These are phyloP conservation scores for Daphoenositta chrysoptera DNA, from an alignment of 2,113 vertebrate species.

Conservation along the genomic window DNA sequence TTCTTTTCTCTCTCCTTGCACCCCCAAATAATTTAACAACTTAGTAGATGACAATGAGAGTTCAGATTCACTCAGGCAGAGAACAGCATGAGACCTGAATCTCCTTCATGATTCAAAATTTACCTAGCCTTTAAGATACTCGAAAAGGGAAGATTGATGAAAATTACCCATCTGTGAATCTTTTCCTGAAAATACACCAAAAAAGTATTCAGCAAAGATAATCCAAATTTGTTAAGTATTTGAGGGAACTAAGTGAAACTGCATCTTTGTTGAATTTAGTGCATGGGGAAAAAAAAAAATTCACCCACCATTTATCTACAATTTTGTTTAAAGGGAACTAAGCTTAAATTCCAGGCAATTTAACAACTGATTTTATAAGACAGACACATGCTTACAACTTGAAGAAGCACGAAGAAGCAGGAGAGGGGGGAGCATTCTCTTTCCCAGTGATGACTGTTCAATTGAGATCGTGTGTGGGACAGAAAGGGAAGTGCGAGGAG, in stretches of 20 bases:
- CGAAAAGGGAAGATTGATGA: background rate
- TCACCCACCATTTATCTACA: background rate
- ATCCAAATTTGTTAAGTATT: background rate
- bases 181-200: background rate
- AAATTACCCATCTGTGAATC: background rate
- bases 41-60: background rate
- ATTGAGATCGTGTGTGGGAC: background rate
- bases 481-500: background rate
- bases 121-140: background rate
- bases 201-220: background rate
- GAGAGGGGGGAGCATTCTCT: background rate
- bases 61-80: background rate
- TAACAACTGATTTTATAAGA: background rate
- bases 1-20: background rate
- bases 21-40: background rate
- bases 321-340: background rate
- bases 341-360: background rate
- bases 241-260: background rate
- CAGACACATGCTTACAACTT: background rate
- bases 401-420: background rate
- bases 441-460: background rate
- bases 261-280: background rate
- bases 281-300: background rate
- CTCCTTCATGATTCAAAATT: background rate
- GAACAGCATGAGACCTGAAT: background rate